phyloP scores from a whole-genome alignment of 2,797 vertebrate species.

The Galago senegalensis region DNA sequence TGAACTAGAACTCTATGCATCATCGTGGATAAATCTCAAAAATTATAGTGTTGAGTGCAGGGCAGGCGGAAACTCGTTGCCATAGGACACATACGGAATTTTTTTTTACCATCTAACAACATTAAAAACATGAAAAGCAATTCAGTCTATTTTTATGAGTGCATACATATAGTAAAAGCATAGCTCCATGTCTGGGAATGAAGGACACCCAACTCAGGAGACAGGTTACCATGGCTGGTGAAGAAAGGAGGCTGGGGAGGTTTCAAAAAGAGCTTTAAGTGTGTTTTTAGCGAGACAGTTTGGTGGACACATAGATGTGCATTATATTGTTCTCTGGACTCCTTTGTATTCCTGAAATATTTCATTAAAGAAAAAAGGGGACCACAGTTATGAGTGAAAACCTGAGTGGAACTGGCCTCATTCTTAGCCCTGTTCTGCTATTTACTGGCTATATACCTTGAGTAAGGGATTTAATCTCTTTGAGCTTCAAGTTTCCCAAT shows the following conservation, averaged over 20 bases:
- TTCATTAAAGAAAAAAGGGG: neutral
- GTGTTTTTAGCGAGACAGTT: neutral
- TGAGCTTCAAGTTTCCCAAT: neutral
- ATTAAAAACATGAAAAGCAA: neutral
- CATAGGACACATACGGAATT: neutral
- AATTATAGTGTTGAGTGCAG: neutral
- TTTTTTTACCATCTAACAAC: neutral
- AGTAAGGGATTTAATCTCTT: neutral
- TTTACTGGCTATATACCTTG: neutral
- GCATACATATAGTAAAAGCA: neutral
- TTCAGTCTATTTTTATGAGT: neutral
- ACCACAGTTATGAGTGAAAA: neutral
- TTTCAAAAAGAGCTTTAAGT: neutral
- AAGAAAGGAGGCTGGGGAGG: accelerated
- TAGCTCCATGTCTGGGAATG: neutral
- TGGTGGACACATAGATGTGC: neutral
- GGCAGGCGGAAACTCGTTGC: neutral
- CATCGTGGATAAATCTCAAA: neutral
- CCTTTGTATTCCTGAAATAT: neutral
- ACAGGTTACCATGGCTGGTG: neutral
- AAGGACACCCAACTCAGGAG: neutral
- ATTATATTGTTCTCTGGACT: neutral
- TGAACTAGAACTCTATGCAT: neutral
- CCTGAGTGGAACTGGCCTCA: neutral
- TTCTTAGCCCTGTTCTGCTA: neutral